phyloP scores from a whole-genome alignment of 2,113 vertebrate species.

The Euleptes europaea region DNA sequence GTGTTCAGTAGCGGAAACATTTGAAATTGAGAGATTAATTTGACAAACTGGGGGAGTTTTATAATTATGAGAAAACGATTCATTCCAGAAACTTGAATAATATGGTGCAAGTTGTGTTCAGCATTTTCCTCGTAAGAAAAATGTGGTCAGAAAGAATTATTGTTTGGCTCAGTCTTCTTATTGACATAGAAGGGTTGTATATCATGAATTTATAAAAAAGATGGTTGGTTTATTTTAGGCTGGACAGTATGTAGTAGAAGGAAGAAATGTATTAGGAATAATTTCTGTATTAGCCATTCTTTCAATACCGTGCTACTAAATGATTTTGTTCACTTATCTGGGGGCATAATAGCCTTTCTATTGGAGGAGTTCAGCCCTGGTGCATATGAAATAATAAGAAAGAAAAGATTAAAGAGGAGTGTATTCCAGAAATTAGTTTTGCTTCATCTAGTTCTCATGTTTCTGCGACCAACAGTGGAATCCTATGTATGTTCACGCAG shows the following conservation, averaged over 20 bases:
- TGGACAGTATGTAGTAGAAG: not conserved
- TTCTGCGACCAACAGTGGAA: not conserved
- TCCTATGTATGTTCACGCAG: too few species aligned
- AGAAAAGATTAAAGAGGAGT: not conserved
- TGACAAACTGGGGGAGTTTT: slow-evolving; percentile 25
- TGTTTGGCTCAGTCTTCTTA: not conserved
- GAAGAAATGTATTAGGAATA: not conserved
- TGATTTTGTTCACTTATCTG: not conserved
- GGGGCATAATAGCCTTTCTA: not conserved
- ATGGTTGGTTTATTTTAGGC: not conserved
- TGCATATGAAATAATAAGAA: not conserved
- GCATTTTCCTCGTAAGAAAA: slow-evolving; percentile 30
- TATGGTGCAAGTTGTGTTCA: not conserved
- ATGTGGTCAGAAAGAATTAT: slow-evolving; percentile 13
- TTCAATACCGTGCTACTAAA: not conserved
- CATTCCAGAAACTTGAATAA: not conserved
- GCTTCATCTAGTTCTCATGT: not conserved
- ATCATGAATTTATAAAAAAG: not conserved
- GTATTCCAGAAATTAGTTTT: not conserved
- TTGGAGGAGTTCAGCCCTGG: not conserved
- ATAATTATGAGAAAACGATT: slow-evolving; percentile 19
- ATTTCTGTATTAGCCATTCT: not conserved
- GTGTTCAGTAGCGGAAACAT: slow-evolving; percentile 27
- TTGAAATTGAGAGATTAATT: slow-evolving; percentile 39
- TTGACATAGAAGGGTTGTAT: not conserved